phyloP scores from a whole-genome alignment of 64 coral and sea anemone species.

The Stichodactyla mertensii region DNA sequence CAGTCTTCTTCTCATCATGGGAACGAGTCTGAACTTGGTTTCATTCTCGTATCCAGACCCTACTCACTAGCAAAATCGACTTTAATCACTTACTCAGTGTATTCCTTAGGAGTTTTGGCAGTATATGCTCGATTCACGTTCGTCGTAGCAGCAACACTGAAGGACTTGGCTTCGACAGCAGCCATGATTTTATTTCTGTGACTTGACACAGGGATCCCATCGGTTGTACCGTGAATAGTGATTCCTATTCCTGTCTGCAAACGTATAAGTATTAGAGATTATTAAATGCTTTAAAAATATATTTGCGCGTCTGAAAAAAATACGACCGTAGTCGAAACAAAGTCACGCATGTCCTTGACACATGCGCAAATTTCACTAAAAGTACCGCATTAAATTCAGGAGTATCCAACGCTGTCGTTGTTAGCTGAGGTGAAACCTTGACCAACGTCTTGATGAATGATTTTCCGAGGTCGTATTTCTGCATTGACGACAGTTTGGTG shows the following conservation, averaged over 20 bases:
- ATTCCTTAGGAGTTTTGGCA: background rate
- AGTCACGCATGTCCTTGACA: no score
- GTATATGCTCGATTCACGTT: background rate
- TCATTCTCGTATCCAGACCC: no score
- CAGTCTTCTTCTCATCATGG: no score
- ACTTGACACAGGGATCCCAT: background rate
- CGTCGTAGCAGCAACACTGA: background rate
- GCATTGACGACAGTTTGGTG: background rate
- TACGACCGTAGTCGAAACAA: no score
- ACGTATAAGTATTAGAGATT: background rate
- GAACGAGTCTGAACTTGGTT: no score
- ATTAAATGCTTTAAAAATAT: no score
- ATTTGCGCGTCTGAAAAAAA: no score
- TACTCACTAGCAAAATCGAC: background rate
- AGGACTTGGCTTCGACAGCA: background rate
- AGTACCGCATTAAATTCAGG: background rate
- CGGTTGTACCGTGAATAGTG: conserved; percentile 7
- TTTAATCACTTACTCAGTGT: background rate
- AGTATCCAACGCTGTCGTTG: background rate
- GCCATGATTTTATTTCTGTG: background rate
- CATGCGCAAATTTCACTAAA: no score
- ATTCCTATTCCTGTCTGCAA: background rate
- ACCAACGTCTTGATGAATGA: background rate
- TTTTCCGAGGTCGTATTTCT: background rate
- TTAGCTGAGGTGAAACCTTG: background rate